A percentile compares a stretch with the other conserved stretches of the same genome.
These are phyloP conservation scores for Lepidochitona cinerea DNA, from an alignment of 2,888 invertebrate species.

Conservation along the genomic window DNA sequence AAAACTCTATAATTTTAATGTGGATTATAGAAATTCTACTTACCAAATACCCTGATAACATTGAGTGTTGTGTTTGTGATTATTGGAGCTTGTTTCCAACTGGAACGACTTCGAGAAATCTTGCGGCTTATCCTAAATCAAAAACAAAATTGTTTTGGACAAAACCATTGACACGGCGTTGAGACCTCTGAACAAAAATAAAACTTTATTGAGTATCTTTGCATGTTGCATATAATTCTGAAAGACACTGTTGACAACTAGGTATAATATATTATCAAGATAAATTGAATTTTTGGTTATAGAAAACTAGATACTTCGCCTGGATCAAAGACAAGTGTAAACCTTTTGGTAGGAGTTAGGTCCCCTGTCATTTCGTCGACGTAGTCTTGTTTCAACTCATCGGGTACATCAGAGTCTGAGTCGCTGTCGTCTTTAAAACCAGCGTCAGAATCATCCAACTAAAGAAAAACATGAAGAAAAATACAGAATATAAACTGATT, in stretches of 20 bases:
- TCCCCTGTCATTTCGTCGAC: constrained; percentile 78
- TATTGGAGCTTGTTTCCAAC: constrained; percentile 56
- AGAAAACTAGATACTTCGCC: too few relatives aligned
- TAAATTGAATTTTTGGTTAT: too few relatives aligned
- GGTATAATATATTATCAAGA: too few relatives aligned
- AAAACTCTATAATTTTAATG: too few relatives aligned
- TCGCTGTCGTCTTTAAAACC: constrained; percentile 53
- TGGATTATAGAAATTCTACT: constrained; percentile 17
- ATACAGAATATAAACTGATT: too few relatives aligned
- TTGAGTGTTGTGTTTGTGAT: constrained; percentile 94
- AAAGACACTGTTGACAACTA: too few relatives aligned
- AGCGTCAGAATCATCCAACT: constrained; percentile 29
- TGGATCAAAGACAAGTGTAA: too few relatives aligned
- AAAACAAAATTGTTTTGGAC: not conserved
- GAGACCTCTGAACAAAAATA: too few relatives aligned
- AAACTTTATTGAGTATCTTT: too few relatives aligned
- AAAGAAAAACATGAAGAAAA: too few relatives aligned
- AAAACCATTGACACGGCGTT: too few relatives aligned
- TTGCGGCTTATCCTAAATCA: not conserved
- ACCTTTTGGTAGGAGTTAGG: constrained; percentile 31
- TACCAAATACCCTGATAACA: constrained; percentile 81
- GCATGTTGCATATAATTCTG: too few relatives aligned
- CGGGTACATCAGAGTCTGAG: constrained; percentile 73
- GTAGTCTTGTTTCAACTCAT: constrained; percentile 81
- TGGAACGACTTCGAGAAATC: constrained; percentile 39